Conservation (phyloP, 1,140 invertebrate genomes). For the Hyles euphorbiae region DNA sequence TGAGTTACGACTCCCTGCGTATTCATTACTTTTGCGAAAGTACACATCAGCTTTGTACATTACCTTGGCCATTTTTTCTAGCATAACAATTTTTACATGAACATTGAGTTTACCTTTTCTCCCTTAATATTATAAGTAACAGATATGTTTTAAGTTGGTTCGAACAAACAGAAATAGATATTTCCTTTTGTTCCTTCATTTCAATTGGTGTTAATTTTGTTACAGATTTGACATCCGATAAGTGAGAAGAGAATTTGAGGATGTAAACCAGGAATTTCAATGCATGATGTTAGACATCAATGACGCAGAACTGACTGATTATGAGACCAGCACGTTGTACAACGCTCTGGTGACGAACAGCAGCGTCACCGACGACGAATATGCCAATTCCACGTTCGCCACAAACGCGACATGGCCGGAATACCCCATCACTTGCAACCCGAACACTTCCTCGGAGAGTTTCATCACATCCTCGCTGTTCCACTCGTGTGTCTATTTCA, state of each 20-base stretch:
- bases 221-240: slow-evolving; percentile 3
- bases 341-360: slow-evolving; percentile 7
- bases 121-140: too few species aligned
- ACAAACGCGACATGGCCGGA: slow-evolving; percentile 17
- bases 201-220: not conserved
- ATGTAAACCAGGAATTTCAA: slow-evolving; percentile 1
- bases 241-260: not conserved
- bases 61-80: too few species aligned
- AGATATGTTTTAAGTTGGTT: too few species aligned
- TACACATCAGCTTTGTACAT: too few species aligned
- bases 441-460: slow-evolving; percentile 16
- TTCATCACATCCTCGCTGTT: slow-evolving; percentile 72
- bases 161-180: too few species aligned
- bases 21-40: not conserved
- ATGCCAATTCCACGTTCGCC: slow-evolving; percentile 7
- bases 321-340: slow-evolving; percentile 15
- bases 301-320: slow-evolving; percentile 12
- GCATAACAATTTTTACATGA: too few species aligned
- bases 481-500: slow-evolving; percentile 80
- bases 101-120: too few species aligned
- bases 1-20: not conserved
- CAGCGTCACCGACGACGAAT: slow-evolving; percentile 2
- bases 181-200: too few species aligned
- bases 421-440: slow-evolving; percentile 13
- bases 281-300: slow-evolving; percentile 20